Base-by-base conservation (phyloP, 2,113 vertebrate species). In the Sarotherodon lohbergeri region DNA sequence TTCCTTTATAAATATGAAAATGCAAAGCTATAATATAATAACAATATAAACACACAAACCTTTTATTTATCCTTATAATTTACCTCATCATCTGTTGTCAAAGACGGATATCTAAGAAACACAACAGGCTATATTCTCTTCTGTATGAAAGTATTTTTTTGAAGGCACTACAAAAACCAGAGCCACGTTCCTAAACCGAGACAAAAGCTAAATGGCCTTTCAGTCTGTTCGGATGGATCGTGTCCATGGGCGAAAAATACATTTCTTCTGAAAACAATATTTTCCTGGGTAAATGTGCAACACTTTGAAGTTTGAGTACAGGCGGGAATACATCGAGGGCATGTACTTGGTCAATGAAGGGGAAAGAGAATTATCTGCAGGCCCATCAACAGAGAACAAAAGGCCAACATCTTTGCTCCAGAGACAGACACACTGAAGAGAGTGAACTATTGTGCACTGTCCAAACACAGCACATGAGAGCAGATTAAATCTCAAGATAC, bases 161-260 rank as follows among this genome's bases (percentile, higher is more conserved):
- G 32, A 73, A 59, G 46, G 19, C 46, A 5, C 46, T 73, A 71
- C 19, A 48, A 66, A 52, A 86, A 24, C 19, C 32, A 57, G 50
- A 85, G 27, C 36, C 16, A 59, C 14, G 17, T 83, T 91, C 81
- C 48, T 76, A 56, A 59, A 27, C 73, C 13, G 61, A 90, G 59
- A 86, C 89, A 84, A 73, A 82, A 81, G 41, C 78, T 85, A 46
- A 90, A 93, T 88, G 85, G 27, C 46, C 80, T 92, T 90, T 87
- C 92, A 84, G 78, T 80, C 87, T 84, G 91, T 87, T 93, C 41
- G 29, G 22, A 57, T 90, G 87, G 87, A 89, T 17, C 11, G 32
- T 19, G n/a, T 88, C 80, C 81, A 85, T 81, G 48, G 48, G 78
- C 68, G 52, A 85, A 88, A 90, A 89, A 86, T 81, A 48, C 5